These are phyloP conservation scores for Hydropsyche tenuis DNA, from an alignment of 1,140 invertebrate genomes.

Conservation along the genomic window DNA sequence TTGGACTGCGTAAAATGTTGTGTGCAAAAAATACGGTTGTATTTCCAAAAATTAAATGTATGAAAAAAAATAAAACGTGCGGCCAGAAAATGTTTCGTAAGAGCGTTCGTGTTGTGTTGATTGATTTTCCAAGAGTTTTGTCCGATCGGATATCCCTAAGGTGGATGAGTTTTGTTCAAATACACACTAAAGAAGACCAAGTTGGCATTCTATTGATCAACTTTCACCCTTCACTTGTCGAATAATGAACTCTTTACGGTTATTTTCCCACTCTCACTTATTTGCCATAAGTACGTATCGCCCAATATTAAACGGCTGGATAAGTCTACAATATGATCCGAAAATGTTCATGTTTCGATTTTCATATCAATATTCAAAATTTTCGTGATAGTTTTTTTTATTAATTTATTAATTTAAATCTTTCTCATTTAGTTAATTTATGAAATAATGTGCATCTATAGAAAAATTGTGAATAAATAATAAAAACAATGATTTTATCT, in stretches of 20 bases:
- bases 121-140: conserved; percentile 21
- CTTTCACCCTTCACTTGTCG: conserved; percentile 48
- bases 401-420: neutral
- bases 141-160: conserved; percentile 23
- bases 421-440: neutral
- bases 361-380: neutral
- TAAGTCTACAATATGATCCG: conserved; percentile 4
- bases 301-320: conserved; percentile 14
- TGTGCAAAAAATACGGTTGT: too few relatives aligned
- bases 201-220: conserved; percentile 42
- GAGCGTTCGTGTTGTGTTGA: neutral
- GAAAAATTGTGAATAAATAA: too few relatives aligned
- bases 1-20: too few relatives aligned
- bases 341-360: neutral
- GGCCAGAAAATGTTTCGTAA: neutral
- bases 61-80: neutral
- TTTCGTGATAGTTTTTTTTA: too few relatives aligned
- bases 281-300: neutral
- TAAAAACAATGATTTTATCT: too few relatives aligned
- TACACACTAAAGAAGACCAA: conserved; percentile 6
- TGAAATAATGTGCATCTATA: too few relatives aligned
- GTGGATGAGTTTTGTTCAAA: conserved; percentile 42
- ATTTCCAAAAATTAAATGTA: neutral
- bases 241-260: conserved; percentile 49
- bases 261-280: conserved; percentile 41